Conservation (phyloP, 2,113 vertebrate species). For the Phrynosoma blainvillii region DNA sequence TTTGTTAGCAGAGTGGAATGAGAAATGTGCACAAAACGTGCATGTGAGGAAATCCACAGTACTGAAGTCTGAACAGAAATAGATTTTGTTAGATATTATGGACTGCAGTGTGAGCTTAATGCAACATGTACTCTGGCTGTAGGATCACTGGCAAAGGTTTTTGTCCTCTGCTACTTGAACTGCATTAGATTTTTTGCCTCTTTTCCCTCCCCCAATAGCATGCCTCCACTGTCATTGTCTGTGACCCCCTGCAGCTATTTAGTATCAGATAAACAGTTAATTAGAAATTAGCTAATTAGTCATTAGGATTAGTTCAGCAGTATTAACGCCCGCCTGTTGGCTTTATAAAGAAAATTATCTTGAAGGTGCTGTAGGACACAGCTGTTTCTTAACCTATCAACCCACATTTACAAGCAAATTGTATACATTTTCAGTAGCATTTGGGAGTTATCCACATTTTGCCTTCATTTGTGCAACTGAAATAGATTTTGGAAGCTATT, state of each 20-base stretch:
- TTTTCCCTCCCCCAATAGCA: accelerated
- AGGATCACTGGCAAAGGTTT: neutral
- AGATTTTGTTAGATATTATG: neutral
- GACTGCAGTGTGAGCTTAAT: neutral
- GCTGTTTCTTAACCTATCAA: accelerated
- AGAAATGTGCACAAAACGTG: neutral
- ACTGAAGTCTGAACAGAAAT: neutral
- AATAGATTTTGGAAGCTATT: neutral
- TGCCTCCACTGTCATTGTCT: slow-evolving; percentile 26
- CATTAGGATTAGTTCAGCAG: slow-evolving; percentile 62
- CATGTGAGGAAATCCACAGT: neutral
- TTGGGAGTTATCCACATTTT: slow-evolving; percentile 17
- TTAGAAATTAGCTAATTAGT: slow-evolving; percentile 65
- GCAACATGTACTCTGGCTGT: neutral
- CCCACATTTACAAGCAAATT: neutral
- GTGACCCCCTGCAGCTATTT: slow-evolving; percentile 42
- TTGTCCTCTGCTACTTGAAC: neutral
- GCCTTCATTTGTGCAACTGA: neutral
- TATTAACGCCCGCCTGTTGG: slow-evolving; percentile 49
- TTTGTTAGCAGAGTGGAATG: neutral
- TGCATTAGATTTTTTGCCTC: neutral
- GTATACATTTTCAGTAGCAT: accelerated
- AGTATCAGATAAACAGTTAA: slow-evolving; percentile 61
- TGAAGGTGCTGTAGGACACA: neutral
- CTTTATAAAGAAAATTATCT: neutral